Conservation (phyloP, 2,113 vertebrate species). For the Telmatochromis sp. region DNA sequence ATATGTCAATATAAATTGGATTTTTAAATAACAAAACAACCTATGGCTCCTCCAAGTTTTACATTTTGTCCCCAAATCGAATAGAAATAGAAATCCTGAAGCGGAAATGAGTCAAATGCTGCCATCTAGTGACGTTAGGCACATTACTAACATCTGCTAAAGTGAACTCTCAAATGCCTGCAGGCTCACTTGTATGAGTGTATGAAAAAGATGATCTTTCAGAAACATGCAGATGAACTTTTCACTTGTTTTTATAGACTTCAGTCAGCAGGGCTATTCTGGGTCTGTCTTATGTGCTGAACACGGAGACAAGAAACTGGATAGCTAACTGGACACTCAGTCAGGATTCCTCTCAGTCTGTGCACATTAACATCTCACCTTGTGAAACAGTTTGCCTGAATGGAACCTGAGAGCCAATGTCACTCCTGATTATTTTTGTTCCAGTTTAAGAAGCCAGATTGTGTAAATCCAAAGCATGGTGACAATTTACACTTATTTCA, state of each 20-base stretch:
- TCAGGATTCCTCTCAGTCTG: background rate
- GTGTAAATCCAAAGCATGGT: background rate
- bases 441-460: background rate
- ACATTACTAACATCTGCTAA: background rate
- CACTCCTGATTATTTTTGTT: background rate
- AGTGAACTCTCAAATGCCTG: background rate
- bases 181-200: background rate
- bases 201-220: background rate
- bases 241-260: background rate
- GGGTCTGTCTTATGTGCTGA: background rate
- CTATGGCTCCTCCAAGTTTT: background rate
- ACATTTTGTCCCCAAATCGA: background rate
- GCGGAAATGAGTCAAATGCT: background rate
- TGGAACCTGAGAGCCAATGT: background rate
- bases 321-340: background rate
- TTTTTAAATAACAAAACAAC: background rate
- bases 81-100: background rate
- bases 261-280: background rate
- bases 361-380: background rate
- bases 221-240: background rate
- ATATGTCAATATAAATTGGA: background rate
- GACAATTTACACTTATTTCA: background rate
- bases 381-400: background rate
- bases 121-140: slow-evolving; percentile 19
- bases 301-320: background rate